Percentiles rank a stretch among this genome's conserved stretches.
phyloP scores from a whole-genome alignment of 2,888 invertebrate genomes.

The Clistopyga incitator region DNA sequence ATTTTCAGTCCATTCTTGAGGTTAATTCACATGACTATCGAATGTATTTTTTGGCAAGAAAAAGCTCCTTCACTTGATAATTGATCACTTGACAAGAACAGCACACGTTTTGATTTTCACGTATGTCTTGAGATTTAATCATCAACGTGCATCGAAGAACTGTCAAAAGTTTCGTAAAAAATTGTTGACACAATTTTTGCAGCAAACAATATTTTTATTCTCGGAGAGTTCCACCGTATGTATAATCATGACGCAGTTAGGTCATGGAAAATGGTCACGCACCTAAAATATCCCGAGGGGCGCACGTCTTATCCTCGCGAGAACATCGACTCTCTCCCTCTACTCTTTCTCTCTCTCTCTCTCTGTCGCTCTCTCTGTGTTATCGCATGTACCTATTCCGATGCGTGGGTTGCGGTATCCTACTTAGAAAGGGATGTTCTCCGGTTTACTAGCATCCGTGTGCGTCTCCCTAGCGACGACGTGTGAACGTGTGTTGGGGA shows the following conservation, averaged over 20 bases:
- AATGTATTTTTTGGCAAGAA: too few relatives aligned
- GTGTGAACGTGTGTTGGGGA: background rate
- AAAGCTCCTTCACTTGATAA: too few relatives aligned
- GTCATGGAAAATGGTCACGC: conserved; percentile 3
- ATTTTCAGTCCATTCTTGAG: too few relatives aligned
- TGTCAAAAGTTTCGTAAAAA: too few relatives aligned
- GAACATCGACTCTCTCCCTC: conserved; percentile 13
- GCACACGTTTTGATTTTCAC: too few relatives aligned
- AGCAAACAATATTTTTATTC: too few relatives aligned
- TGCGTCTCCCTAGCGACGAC: conserved; percentile 23
- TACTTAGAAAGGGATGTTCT: conserved; percentile 5
- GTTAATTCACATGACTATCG: too few relatives aligned
- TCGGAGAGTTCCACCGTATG: too few relatives aligned
- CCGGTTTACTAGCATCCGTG: conserved; percentile 7
- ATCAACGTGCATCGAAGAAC: too few relatives aligned
- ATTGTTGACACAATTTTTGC: too few relatives aligned
- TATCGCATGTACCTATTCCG: background rate
- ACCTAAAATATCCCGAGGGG: conserved; percentile 22
- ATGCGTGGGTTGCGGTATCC: background rate
- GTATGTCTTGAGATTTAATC: too few relatives aligned
- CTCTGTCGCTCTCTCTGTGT: background rate
- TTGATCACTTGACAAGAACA: too few relatives aligned
- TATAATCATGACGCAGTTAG: background rate
- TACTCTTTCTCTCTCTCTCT: background rate
- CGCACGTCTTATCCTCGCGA: conserved; percentile 32